Conservation (phyloP, 2,113 vertebrate genomes). For the Quiscalus mexicanus region DNA sequence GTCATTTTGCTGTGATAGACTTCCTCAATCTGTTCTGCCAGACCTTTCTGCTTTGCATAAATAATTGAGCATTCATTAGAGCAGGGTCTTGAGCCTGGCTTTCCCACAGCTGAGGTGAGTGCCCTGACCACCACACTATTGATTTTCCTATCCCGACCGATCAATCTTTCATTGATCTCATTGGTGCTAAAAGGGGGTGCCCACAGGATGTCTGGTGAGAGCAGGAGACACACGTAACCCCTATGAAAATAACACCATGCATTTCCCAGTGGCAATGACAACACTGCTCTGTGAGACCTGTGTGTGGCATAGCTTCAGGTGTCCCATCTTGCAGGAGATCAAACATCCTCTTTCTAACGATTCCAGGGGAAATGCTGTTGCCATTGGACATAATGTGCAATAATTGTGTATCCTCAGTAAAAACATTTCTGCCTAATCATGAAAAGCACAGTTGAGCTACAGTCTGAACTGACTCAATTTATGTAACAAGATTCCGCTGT, state of each 20-base stretch:
- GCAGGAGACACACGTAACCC: not conserved
- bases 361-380: not conserved
- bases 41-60: constrained; percentile 64
- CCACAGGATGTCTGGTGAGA: not conserved
- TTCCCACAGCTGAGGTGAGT: constrained; percentile 56
- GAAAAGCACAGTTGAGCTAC: constrained; percentile 35
- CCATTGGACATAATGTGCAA: not conserved
- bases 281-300: not conserved
- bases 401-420: not conserved
- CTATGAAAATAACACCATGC: not conserved
- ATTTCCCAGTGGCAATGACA: not conserved
- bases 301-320: not conserved
- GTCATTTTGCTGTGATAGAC: not conserved
- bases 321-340: not conserved
- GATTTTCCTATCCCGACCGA: constrained; percentile 1
- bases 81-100: constrained; percentile 30
- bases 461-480: constrained; percentile 41
- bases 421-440: constrained; percentile 12
- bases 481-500: constrained; percentile 28
- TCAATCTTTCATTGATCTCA: constrained; percentile 42
- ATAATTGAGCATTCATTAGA: constrained; percentile 67
- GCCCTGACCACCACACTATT: constrained; percentile 50
- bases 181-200: constrained; percentile 3
- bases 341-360: not conserved
- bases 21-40: constrained; percentile 45